Evolutionary conservation across 2,113 vertebrate genomes (phyloP).

Genomic region (Lophius piscatorius): DNA sequence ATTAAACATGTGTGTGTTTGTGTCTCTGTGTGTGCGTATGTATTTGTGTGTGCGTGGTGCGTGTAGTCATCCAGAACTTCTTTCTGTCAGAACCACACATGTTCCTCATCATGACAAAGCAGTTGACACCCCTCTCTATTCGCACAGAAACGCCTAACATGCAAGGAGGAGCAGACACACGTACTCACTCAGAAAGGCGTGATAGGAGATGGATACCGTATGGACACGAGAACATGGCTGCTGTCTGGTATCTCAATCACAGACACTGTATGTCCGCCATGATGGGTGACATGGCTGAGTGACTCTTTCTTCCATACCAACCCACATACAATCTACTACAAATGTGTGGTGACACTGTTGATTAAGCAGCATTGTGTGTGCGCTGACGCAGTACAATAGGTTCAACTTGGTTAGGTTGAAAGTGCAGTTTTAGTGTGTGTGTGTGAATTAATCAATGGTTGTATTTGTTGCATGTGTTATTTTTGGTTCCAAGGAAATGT

Average conservation of each 20-base stretch:
- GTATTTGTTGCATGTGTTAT: background rate
- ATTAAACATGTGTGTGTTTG: constrained; percentile 3
- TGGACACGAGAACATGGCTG: constrained; percentile 30
- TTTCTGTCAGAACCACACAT: constrained; percentile 73
- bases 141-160: constrained; percentile 22
- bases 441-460: background rate
- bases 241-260: constrained; percentile 41
- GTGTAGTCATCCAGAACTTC: constrained; percentile 48
- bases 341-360: constrained; percentile 61
- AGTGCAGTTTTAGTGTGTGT: constrained; percentile 14
- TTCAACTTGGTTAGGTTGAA: constrained; percentile 34
- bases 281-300: constrained; percentile 70
- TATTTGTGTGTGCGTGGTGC: background rate
- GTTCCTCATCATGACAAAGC: constrained; percentile 71
- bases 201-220: constrained; percentile 47
- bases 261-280: constrained; percentile 57
- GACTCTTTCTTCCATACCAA: constrained; percentile 61
- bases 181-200: constrained; percentile 28
- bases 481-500: constrained; percentile 1
- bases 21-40: background rate
- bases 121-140: constrained; percentile 60
- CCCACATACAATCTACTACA: constrained; percentile 54
- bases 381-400: constrained; percentile 17
- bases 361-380: constrained; percentile 52
- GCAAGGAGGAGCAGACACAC: constrained; percentile 3